These are phyloP conservation scores for Belonocnema kinseyi DNA, from an alignment of 1,140 invertebrate species.

Conservation along the genomic window DNA sequence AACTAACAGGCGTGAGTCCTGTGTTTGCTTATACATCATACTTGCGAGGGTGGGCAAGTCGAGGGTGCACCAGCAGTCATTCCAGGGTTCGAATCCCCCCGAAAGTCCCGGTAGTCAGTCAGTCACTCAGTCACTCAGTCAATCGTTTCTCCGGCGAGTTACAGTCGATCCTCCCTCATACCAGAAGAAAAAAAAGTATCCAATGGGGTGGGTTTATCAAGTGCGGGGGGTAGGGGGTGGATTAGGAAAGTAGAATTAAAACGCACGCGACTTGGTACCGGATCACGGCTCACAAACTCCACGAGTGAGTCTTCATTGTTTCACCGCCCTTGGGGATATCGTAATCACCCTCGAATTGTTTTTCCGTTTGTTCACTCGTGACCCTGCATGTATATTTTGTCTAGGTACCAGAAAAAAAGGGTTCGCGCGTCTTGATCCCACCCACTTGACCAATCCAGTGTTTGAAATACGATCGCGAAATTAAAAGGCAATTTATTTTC, in stretches of 20 bases:
- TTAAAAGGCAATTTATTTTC: slow-evolving; percentile 10
- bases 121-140: slow-evolving; percentile 66
- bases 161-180: slow-evolving; percentile 32
- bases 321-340: slow-evolving; percentile 51
- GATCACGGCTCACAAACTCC: slow-evolving; percentile 41
- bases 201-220: slow-evolving; percentile 35
- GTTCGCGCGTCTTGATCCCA: slow-evolving; percentile 30
- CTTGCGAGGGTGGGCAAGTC: slow-evolving; percentile 57
- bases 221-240: slow-evolving; percentile 34
- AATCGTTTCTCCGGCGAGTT: slow-evolving; percentile 57
- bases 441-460: slow-evolving; percentile 50
- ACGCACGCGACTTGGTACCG: slow-evolving; percentile 56
- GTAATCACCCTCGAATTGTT: slow-evolving; percentile 61
- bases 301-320: slow-evolving; percentile 51
- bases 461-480: slow-evolving; percentile 25
- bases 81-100: slow-evolving; percentile 51
- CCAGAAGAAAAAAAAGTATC: not conserved
- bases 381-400: slow-evolving; percentile 44
- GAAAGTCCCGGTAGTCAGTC: slow-evolving; percentile 49
- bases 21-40: slow-evolving; percentile 61
- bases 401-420: slow-evolving; percentile 32
- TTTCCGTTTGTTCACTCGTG: slow-evolving; percentile 44
- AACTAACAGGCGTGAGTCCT: slow-evolving; percentile 40
- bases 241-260: slow-evolving; percentile 64
- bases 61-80: slow-evolving; percentile 32